A percentile compares a stretch with the other conserved stretches of the same genome.
phyloP scores from a whole-genome alignment of 2,888 invertebrate species.

The Pristionchus japonicus region DNA sequence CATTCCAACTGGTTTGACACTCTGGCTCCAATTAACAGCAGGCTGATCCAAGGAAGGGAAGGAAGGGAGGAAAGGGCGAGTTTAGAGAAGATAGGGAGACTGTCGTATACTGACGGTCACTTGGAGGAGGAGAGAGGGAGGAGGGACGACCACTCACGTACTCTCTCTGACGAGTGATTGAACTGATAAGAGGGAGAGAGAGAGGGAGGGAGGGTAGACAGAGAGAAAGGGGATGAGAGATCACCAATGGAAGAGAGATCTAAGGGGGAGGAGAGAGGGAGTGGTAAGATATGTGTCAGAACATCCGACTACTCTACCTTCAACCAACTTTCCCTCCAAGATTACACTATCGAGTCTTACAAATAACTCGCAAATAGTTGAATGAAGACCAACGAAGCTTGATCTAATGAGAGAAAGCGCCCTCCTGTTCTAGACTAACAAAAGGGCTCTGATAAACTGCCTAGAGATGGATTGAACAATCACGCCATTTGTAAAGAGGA shows the following conservation, averaged over 20 bases:
- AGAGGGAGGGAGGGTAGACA: neutral
- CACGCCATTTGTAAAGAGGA: neutral
- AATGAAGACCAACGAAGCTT: too few species aligned
- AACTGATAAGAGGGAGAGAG: conserved; percentile 29
- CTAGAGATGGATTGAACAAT: neutral
- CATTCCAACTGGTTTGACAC: neutral
- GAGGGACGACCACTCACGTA: conserved; percentile 8
- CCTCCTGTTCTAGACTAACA: neutral
- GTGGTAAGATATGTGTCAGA: neutral
- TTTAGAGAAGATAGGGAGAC: neutral
- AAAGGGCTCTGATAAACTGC: neutral
- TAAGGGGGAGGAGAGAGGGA: neutral
- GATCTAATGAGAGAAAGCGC: neutral
- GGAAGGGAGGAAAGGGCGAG: neutral
- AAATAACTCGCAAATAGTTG: neutral
- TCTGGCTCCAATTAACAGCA: neutral
- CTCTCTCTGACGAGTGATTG: conserved; percentile 33
- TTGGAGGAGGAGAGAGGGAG: neutral
- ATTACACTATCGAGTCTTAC: neutral
- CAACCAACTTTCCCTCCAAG: neutral
- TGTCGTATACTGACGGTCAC: conserved; percentile 14
- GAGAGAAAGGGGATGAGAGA: neutral
- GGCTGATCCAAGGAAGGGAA: neutral
- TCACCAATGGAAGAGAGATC: too few species aligned
- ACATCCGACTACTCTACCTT: neutral